phyloP scores from a whole-genome alignment of 37 sponge, comb jelly and placozoan genomes.

The Tethya wilhelma region DNA sequence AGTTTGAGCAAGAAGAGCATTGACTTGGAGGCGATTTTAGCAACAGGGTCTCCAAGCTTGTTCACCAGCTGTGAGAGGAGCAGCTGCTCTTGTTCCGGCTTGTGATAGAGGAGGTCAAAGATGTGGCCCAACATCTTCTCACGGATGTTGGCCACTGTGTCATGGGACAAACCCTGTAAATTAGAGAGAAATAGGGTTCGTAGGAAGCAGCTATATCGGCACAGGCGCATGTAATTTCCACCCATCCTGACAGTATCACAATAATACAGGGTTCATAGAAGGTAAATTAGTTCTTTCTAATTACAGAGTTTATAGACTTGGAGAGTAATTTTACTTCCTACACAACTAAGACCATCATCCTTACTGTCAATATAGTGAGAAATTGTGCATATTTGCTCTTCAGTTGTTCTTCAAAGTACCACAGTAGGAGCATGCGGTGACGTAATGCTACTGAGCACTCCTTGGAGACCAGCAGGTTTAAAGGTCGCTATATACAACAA shows the following conservation, averaged over 20 bases:
- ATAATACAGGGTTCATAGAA: too few relatives aligned
- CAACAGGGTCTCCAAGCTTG: slow-evolving; percentile 94
- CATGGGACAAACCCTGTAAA: slow-evolving; percentile 60
- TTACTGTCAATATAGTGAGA: slow-evolving; percentile 55
- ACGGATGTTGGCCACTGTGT: slow-evolving; percentile 63
- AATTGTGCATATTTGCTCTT: slow-evolving; percentile 70
- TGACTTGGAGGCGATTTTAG: slow-evolving; percentile 87
- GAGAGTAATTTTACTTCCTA: too few relatives aligned
- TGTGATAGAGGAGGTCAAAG: slow-evolving; percentile 83
- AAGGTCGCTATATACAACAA: slow-evolving; percentile 41
- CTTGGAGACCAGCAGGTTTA: slow-evolving; percentile 24
- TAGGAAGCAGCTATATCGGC: too few relatives aligned
- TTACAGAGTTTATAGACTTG: too few relatives aligned
- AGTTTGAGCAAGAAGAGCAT: slow-evolving; percentile 82
- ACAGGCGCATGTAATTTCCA: too few relatives aligned
- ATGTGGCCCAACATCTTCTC: slow-evolving; percentile 80
- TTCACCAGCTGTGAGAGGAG: slow-evolving; percentile 91
- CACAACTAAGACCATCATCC: too few relatives aligned
- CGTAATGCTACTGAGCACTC: not conserved
- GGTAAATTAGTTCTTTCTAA: too few relatives aligned
- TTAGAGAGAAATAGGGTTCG: slow-evolving; percentile 6
- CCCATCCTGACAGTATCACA: too few relatives aligned
- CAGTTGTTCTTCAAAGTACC: slow-evolving; percentile 88
- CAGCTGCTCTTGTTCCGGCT: slow-evolving; percentile 91
- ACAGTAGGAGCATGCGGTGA: slow-evolving; percentile 53